Conservation (phyloP, 2,113 vertebrate species). For the Notiomystis cincta region DNA sequence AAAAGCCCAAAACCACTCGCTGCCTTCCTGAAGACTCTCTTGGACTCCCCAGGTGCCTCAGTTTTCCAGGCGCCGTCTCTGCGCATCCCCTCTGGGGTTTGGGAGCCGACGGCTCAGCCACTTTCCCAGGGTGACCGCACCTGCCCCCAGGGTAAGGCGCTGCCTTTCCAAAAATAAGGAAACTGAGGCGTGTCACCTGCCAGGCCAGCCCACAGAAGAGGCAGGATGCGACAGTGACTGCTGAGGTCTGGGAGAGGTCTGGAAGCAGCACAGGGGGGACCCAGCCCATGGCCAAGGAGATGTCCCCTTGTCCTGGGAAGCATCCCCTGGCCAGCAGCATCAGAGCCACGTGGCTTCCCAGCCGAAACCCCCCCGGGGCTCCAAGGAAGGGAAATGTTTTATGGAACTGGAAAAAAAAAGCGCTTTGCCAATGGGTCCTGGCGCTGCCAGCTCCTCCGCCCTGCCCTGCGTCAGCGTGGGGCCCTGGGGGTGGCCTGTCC, state of each 20-base stretch:
- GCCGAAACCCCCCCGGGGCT: neutral
- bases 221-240: fast-evolving
- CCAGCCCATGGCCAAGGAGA: neutral
- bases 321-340: neutral
- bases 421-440: neutral
- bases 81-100: fast-evolving
- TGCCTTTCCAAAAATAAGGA: neutral
- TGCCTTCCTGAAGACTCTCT: neutral
- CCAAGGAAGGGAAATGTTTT: conserved; percentile 21
- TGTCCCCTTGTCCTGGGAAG: neutral
- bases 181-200: neutral
- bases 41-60: neutral
- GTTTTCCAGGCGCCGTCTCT: neutral
- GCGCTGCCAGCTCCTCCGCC: neutral
- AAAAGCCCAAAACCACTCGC: fast-evolving
- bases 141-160: neutral
- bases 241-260: neutral
- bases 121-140: neutral
- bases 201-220: neutral
- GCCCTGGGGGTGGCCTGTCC: neutral
- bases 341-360: neutral
- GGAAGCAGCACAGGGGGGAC: neutral
- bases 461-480: neutral
- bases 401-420: conserved; percentile 2
- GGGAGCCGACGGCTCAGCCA: neutral